Evolutionary conservation across 1,140 invertebrate genomes (phyloP), one percentile per base, ranked within the genome.

Genomic region (Habropoda laboriosa): DNA sequence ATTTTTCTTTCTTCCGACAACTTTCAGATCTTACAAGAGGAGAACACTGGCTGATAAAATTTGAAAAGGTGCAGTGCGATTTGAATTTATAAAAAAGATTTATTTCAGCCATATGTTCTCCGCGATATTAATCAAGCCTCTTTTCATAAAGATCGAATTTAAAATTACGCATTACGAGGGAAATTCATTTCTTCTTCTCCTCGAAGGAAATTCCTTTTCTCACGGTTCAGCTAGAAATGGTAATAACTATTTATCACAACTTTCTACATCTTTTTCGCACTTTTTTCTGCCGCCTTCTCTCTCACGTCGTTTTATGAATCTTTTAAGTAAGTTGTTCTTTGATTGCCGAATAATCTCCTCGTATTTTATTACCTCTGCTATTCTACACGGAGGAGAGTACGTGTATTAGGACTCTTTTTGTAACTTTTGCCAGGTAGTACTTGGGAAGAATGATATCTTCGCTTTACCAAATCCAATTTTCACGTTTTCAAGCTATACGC

Each of bases 271-370:
- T 32, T 24, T 32, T 18, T 16, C 21, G 4, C 13, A 63, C 21
- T 1, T 18, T n/a, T n/a, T n/a, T n/a, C 21, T 1, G 5, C 21
- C 40, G 27, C 35, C 64, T 35, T 66, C n/a, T 67, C 64, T 47
- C 5, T 0, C 13, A 16, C 49, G 21, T 47, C 13, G 3, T 40
- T 70, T 55, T 70, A 55, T 55, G 67, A 67, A 55, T 38, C 51
- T 55, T 10, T 38, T 55, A 40, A 40, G 51, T 13, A 27, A 27
- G 55, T n/a, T 70, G 49, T 27, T 55, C 35, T 40, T 47, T 70
- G 67, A 70, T 70, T 40, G 67, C 49, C 49, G 55, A 55, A 70
- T 55, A 55, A 55, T 53, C 49, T 35, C 45, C 45, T 70, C 49
- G 21, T 55, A 55, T 55, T 55, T 35, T 40, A 70, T n/a, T 18